phyloP scores from a whole-genome alignment of 2,888 invertebrate species.

The Alsophila aescularia region DNA sequence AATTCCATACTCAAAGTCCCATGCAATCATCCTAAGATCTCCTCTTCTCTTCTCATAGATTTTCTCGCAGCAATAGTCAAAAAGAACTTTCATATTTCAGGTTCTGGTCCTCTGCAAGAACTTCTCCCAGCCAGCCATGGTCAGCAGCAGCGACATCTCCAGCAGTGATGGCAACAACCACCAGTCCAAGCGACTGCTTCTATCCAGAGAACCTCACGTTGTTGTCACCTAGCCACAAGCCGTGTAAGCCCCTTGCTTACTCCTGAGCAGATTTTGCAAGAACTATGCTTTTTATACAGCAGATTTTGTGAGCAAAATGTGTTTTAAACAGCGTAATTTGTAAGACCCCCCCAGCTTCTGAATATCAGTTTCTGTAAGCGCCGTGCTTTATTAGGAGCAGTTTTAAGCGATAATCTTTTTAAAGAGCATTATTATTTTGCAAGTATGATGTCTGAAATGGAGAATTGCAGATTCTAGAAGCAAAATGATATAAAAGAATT shows the following conservation, averaged over 20 bases:
- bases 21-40: no score
- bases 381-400: no score
- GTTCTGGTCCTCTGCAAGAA: conserved; percentile 78
- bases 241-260: conserved; percentile 58
- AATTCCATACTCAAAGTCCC: no score
- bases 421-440: no score
- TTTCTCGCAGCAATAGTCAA: no score
- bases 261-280: not conserved
- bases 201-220: conserved; percentile 65
- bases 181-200: conserved; percentile 73
- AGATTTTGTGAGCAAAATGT: not conserved
- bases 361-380: not conserved
- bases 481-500: no score
- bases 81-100: conserved; percentile 49
- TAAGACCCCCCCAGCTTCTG: not conserved
- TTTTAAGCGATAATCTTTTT: no score
- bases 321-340: not conserved
- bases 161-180: conserved; percentile 80
- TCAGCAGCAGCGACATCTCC: conserved; percentile 77
- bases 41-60: no score
- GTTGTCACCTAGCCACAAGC: conserved; percentile 73
- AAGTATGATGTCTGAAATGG: no score
- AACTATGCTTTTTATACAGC: not conserved
- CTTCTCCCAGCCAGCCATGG: conserved; percentile 75
- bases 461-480: not conserved